Evolutionary conservation across 2,113 vertebrate genomes (phyloP), one percentile per base, ranked within the genome.

Genomic region (Vulpes vulpes): DNA sequence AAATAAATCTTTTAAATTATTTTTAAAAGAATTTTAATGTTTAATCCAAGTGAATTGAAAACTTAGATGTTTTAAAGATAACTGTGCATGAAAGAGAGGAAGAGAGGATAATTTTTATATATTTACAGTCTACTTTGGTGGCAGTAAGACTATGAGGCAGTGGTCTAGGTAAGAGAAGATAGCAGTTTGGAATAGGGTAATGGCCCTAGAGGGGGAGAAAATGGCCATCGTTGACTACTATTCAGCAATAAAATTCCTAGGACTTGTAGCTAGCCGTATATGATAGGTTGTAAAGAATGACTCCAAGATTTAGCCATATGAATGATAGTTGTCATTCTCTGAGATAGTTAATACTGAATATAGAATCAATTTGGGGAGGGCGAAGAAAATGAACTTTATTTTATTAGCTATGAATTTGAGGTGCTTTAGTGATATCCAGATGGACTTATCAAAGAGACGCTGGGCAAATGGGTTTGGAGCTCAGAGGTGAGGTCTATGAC

Each of bases 131-230:
- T 15, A 87, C 32, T 60, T 59, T 65, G 62, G 22, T 30, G 60
- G 22, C 11, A 88, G 5, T 19, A 3, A 78, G 27, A 3, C 43
- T 82, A 35, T n/a, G 23, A 81, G 67, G 16, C 5, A 30, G 22
- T 30, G 30, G 73, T 53, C 15, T 49, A 89, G 15, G 32, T 32
- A 49, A 81, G 64, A 89, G 32, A 67, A 95, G 10, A 8, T 1
- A 76, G 19, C 20, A 32, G 9, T 32, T 55, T 93, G 3, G 27
- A 93, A 43, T 65, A 62, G 71, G 8, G 6, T 62, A 1, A 82
- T 62, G 9, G 2, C 8, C 20, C 2, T 22, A 53, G 57, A 51
- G 1, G 0, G 5, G 2, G 5, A 38, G 35, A 67, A 15, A 87
- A 79, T 71, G 27, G 1, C 12, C 11, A 90, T 49, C 17, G 16